A percentile compares a stretch with the other conserved stretches of the same genome.
Evolutionary conservation across 2,888 invertebrate species (phyloP).

Genomic region (Hedychridium roseum): DNA sequence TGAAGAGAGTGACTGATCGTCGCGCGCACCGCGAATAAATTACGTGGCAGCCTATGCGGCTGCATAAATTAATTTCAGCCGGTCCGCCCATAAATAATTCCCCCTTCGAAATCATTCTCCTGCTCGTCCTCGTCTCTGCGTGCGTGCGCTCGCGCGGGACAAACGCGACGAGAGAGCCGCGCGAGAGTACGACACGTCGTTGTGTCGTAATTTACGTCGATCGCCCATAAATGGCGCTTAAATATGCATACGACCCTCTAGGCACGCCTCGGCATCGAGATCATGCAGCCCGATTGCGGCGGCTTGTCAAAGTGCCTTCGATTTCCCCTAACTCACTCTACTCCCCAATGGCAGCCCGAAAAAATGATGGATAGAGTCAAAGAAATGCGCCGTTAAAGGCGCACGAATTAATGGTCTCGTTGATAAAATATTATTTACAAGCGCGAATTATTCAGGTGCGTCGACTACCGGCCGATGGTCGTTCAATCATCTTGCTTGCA

Average conservation of each 20-base stretch:
- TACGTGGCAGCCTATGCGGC: slow-evolving; percentile 60
- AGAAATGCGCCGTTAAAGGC: too few species aligned
- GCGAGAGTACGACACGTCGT: slow-evolving; percentile 15
- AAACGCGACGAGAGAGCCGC: not conserved
- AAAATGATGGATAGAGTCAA: too few species aligned
- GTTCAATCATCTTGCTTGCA: too few species aligned
- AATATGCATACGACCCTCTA: slow-evolving; percentile 12
- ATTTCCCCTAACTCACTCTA: too few species aligned
- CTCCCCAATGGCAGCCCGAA: too few species aligned
- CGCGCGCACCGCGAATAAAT: slow-evolving; percentile 58
- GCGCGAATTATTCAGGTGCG: too few species aligned
- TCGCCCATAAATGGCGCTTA: slow-evolving; percentile 29
- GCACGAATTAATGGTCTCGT: too few species aligned
- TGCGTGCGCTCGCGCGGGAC: not conserved
- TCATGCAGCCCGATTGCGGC: too few species aligned
- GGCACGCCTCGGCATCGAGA: too few species aligned
- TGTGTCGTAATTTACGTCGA: slow-evolving; percentile 43
- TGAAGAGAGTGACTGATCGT: slow-evolving; percentile 59
- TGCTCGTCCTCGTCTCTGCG: slow-evolving; percentile 28
- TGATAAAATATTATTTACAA: too few species aligned
- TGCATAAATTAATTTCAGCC: slow-evolving; percentile 62
- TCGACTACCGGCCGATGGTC: too few species aligned
- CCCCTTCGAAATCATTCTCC: slow-evolving; percentile 51
- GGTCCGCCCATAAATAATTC: slow-evolving; percentile 58
- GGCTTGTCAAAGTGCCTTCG: too few species aligned